phyloP scores from a whole-genome alignment of 2,113 vertebrate species.

The Zosterops pallidus region DNA sequence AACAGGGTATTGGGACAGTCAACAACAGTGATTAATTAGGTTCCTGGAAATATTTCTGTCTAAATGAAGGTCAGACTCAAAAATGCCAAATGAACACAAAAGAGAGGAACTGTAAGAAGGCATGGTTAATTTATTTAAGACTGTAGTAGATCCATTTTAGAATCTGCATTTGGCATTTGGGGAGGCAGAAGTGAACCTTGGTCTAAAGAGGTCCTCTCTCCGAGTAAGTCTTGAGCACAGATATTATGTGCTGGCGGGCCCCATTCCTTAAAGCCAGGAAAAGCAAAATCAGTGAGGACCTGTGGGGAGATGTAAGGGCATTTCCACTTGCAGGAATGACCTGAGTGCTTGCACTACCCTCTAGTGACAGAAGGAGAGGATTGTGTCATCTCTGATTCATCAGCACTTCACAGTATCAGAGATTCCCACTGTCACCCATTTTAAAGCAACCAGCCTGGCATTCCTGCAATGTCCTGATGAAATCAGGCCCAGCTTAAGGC shows the following conservation, averaged over 20 bases:
- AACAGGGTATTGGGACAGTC: background rate
- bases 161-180: background rate
- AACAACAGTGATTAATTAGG: background rate
- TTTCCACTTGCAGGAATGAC: background rate
- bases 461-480: background rate
- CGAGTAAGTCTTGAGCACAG: background rate
- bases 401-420: background rate
- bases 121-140: background rate
- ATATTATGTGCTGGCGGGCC: background rate
- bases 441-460: background rate
- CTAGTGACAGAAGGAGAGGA: constrained; percentile 56
- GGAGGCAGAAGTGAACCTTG: background rate
- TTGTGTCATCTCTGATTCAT: background rate
- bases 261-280: background rate
- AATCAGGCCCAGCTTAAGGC: background rate
- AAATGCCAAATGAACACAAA: background rate
- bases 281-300: background rate
- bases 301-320: background rate
- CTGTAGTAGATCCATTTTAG: background rate
- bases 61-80: background rate
- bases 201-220: background rate
- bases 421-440: background rate
- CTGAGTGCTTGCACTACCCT: constrained; percentile 54
- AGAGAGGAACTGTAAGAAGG: background rate
- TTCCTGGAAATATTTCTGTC: constrained; percentile 12